Conservation (phyloP, 2,888 invertebrate genomes). For the Hemithea aestivaria region DNA sequence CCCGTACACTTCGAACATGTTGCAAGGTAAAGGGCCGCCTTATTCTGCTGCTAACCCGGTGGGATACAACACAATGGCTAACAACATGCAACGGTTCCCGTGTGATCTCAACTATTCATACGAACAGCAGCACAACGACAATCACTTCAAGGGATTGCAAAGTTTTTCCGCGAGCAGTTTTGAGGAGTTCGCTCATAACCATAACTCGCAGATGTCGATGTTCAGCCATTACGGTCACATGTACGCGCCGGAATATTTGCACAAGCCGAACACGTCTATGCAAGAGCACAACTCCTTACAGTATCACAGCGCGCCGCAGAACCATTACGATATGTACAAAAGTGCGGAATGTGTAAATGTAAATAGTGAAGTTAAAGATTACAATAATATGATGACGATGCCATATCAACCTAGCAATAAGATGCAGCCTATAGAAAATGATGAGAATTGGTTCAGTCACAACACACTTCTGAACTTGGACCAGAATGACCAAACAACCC, state of each 20-base stretch:
- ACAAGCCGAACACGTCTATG: conserved; percentile 52
- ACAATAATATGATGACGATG: conserved; percentile 83
- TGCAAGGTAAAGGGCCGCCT: conserved; percentile 67
- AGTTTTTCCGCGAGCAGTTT: conserved; percentile 73
- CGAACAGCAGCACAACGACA: conserved; percentile 52
- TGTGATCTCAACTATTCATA: conserved; percentile 71
- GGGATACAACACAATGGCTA: conserved; percentile 56
- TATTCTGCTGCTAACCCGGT: conserved; percentile 47
- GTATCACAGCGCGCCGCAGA: conserved; percentile 56
- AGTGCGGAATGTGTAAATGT: conserved; percentile 58
- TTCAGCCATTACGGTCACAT: conserved; percentile 74
- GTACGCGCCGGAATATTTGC: conserved; percentile 67
- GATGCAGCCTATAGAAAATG: conserved; percentile 80
- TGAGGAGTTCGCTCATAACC: conserved; percentile 76
- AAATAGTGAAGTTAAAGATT: conserved; percentile 75
- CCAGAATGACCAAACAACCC: conserved; percentile 56
- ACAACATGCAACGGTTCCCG: conserved; percentile 64
- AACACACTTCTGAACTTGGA: conserved; percentile 63
- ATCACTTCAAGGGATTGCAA: conserved; percentile 63
- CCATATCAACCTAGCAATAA: conserved; percentile 82
- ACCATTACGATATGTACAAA: conserved; percentile 67
- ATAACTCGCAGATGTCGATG: conserved; percentile 71
- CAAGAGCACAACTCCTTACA: conserved; percentile 54
- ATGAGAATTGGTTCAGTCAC: conserved; percentile 74
- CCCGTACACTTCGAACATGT: conserved; percentile 65